Percentiles rank a stretch among this genome's conserved stretches.
phyloP scores from a whole-genome alignment of 2,888 invertebrate genomes.

The Rhaphigaster nebulosa region DNA sequence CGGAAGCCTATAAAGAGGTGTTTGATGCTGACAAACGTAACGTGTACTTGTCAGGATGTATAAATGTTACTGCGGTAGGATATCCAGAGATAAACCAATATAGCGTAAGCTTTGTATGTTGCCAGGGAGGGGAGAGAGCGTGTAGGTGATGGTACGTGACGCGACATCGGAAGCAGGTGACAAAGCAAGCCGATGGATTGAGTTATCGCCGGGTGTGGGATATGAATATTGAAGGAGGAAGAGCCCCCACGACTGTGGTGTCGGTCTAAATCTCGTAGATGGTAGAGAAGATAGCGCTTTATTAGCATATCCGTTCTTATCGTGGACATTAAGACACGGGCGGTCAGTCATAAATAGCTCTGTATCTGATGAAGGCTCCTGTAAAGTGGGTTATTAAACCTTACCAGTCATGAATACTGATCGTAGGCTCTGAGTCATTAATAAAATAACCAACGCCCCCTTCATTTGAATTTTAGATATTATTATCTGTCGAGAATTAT shows the following conservation, averaged over 20 bases:
- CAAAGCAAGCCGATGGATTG: slow-evolving; percentile 31
- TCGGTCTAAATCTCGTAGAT: neutral
- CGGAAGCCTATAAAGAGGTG: too few relatives aligned
- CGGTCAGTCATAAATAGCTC: slow-evolving; percentile 11
- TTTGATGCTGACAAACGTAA: too few relatives aligned
- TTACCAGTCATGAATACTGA: slow-evolving; percentile 41
- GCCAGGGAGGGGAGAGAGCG: neutral
- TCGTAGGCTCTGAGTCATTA: slow-evolving; percentile 11
- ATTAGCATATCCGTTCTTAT: slow-evolving; percentile 24
- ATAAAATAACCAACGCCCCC: slow-evolving; percentile 50
- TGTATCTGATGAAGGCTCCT: slow-evolving; percentile 43
- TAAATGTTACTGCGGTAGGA: too few relatives aligned
- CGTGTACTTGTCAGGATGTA: too few relatives aligned
- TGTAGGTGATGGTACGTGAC: neutral
- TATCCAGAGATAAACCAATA: neutral
- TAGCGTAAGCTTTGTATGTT: neutral
- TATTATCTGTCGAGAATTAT: slow-evolving; percentile 42
- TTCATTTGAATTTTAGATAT: slow-evolving; percentile 55
- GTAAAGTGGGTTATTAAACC: slow-evolving; percentile 49
- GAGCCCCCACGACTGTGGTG: neutral
- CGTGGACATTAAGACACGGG: slow-evolving; percentile 18
- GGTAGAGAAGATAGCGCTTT: neutral
- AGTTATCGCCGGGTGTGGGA: neutral
- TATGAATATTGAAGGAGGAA: slow-evolving; percentile 25
- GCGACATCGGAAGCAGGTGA: slow-evolving; percentile 1